Conservation (phyloP, 2,113 vertebrate species). For the Lepidothrix coronata region DNA sequence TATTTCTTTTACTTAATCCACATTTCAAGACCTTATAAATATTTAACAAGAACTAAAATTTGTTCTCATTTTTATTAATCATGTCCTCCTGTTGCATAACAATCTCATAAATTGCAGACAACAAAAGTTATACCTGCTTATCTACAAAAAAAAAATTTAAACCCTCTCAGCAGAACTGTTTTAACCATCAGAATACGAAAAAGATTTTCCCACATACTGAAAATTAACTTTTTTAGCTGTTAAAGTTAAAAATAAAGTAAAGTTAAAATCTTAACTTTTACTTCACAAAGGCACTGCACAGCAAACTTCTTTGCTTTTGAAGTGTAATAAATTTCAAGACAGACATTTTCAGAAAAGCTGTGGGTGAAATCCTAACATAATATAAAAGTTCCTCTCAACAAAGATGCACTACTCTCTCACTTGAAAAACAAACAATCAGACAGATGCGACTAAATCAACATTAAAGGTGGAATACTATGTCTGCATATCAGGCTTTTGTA, state of each 20-base stretch:
- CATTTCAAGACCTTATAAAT: not conserved
- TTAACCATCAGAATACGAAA: not conserved
- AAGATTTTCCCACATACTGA: not conserved
- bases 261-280: not conserved
- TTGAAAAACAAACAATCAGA: not conserved
- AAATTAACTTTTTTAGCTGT: not conserved
- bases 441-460: not conserved
- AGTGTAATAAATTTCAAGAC: not conserved
- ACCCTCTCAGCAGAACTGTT: not conserved
- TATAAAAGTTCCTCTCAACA: not conserved
- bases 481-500: not conserved
- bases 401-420: not conserved
- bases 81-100: not conserved
- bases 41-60: not conserved
- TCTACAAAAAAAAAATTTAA: not conserved
- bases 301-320: not conserved
- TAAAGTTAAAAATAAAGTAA: not conserved
- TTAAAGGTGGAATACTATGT: not conserved
- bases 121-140: not conserved
- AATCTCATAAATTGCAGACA: not conserved
- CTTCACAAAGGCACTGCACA: not conserved
- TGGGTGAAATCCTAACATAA: not conserved
- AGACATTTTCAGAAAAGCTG: not conserved
- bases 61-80: not conserved
- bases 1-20: not conserved